Percentiles rank a stretch among this genome's conserved stretches.
Conservation (phyloP, 2,888 invertebrate species). For the Orthonychiurus folsomi region DNA sequence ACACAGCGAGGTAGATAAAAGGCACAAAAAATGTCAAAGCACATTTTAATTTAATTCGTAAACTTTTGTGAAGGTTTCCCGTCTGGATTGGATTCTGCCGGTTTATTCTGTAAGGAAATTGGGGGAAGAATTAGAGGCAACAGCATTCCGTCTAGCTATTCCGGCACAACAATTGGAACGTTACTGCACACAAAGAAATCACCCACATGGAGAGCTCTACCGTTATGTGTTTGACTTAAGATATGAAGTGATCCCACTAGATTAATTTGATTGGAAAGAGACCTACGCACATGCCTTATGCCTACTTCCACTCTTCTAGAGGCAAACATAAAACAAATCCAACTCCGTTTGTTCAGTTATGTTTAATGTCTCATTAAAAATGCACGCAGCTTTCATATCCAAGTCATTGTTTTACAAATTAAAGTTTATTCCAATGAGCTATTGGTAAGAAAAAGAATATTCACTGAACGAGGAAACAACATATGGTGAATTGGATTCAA, state of each 20-base stretch:
- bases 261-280: too few species aligned
- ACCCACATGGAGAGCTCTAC: constrained; percentile 31
- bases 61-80: constrained; percentile 16
- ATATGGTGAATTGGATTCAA: too few species aligned
- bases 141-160: constrained; percentile 25
- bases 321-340: too few species aligned
- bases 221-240: constrained; percentile 32
- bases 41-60: constrained; percentile 8
- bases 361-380: too few species aligned
- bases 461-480: too few species aligned
- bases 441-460: too few species aligned
- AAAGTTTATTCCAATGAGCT: too few species aligned
- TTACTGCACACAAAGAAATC: constrained; percentile 21
- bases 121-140: constrained; percentile 17
- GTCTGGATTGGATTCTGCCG: constrained; percentile 30
- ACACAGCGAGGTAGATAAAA: constrained; percentile 20
- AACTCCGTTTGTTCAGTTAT: too few species aligned
- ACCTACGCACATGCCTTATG: too few species aligned
- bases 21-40: background rate
- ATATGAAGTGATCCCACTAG: constrained; percentile 27
- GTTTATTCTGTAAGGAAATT: constrained; percentile 24
- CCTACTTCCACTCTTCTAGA: too few species aligned
- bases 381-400: too few species aligned
- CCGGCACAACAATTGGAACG: constrained; percentile 26
- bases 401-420: too few species aligned